These are phyloP conservation scores for Andrena minutula DNA, from an alignment of 2,888 invertebrate species.

Conservation along the genomic window DNA sequence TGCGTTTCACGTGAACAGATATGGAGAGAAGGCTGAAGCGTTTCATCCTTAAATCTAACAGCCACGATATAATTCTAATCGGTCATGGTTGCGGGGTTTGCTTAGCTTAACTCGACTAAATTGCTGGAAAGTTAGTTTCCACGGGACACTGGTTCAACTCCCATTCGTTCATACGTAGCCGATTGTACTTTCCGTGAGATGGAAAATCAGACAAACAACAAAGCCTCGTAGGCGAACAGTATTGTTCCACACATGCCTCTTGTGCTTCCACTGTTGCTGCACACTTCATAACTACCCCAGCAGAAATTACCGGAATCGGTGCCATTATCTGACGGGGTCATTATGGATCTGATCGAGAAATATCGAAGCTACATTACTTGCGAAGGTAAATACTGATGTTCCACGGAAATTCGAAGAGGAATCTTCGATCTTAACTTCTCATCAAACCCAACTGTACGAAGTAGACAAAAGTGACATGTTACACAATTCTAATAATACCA, in stretches of 20 bases:
- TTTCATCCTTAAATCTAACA: not conserved
- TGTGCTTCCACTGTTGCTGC: conserved; percentile 5
- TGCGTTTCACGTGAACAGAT: not conserved
- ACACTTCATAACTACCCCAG: conserved; percentile 11
- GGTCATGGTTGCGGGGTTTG: conserved; percentile 50
- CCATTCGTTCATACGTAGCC: conserved; percentile 14
- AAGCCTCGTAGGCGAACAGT: conserved; percentile 20
- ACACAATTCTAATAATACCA: too few species aligned
- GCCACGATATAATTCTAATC: conserved; percentile 64
- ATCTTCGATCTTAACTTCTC: too few species aligned
- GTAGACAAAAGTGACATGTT: too few species aligned
- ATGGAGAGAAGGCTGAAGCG: not conserved
- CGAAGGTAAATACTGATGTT: not conserved
- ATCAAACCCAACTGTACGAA: too few species aligned
- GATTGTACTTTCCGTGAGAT: conserved; percentile 28
- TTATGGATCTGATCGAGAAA: conserved; percentile 3
- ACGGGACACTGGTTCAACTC: conserved; percentile 49
- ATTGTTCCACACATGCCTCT: not conserved
- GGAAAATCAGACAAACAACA: conserved; percentile 45
- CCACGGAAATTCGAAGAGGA: too few species aligned
- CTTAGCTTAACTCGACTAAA: conserved; percentile 52
- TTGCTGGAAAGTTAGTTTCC: conserved; percentile 65
- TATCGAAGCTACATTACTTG: not conserved
- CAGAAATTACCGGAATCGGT: conserved; percentile 32
- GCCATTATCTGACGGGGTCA: not conserved